Evolutionary conservation across 2,888 invertebrate genomes (phyloP), one percentile per base, ranked within the genome.

Genomic region (Adineta ricciae): DNA sequence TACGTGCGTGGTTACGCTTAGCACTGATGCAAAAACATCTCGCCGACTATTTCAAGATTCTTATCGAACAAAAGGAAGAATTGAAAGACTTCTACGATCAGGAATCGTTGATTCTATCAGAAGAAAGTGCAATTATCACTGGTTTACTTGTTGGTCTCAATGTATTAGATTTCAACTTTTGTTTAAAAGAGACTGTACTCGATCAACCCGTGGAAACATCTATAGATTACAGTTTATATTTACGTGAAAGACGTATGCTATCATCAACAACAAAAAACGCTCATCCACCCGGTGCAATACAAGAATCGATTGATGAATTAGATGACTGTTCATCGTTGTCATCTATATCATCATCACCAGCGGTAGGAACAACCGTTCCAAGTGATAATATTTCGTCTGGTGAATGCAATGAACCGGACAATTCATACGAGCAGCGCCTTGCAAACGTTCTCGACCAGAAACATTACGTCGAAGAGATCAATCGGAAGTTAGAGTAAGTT

Each of bases 21-120:
- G 96, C 97, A 9, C 92, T 99, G 88, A 99, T 99, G 98, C 98
- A 99, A 91, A 99, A 99, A 90, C 95, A 95, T 89, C 92, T 99
- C 21, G 94, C 97, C 0, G 98, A 99, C 90, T 98, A 98, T 91
- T 93, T 99, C 88, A 94, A 96, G 90, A 93, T 95, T 32, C 91
- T 98, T 84, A 93, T 96, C 86, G 97, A 97, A 89, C 94, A 95
- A 88, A 94, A 94, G 87, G 96, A 97, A 87, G 95, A 95, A 88
- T 93, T 78, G n/a, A 78, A 90, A 84, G 96, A 97, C 88, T 97
- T 94, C 91, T 99, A 97, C 90, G 97, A 98, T 90, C 94, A 95
- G 0, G 96, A 96, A 90, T 96, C 98, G 24, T 92, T 99, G 83
- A 94, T 99, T 94, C 92, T 97, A 91, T 95, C 95, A 88, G 86